Evolutionary conservation across 2,888 invertebrate species (phyloP), one percentile per base, ranked within the genome.

Genomic region (Epistrophe grossulariae): DNA sequence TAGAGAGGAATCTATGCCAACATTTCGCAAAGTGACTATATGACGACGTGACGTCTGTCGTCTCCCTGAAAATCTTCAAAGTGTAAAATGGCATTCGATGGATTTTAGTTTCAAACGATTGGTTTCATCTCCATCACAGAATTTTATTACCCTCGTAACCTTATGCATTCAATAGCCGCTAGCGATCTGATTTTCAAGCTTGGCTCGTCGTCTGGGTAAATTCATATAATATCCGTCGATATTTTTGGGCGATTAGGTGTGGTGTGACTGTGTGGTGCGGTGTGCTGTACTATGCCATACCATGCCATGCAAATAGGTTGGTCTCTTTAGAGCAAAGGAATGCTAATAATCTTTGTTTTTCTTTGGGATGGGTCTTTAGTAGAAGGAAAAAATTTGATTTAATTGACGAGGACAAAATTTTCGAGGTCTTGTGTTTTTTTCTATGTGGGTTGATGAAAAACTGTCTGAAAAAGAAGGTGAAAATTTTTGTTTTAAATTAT

Each of bases 121-220:
- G 78, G 70, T 70, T 74, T 70, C 79, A 79, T 87, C 83, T 74
- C 73, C 74, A 79, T 87, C 83, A 83, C 52, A 79, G 83, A 87
- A 87, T 79, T 87, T 87, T 87, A 87, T 87, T 87, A 83, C 71
- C 71, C 74, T 83, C 87, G 87, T 87, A 87, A 87, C 87, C 87
- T 82, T 83, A 87, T 87, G 83, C 76, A 83, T 87, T 66, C 71
- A 87, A 87, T 87, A 87, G 87, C 83, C 87, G 72, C 79, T 38
- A 79, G 87, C 87, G 87, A 87, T 87, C 83, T 87, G 87, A 87
- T 87, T 87, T 79, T 79, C 5, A 28, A 28, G 24, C 52, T 2
- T 24, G 8, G 15, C 3, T 31, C 10, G 50, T 9, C 35, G 35
- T 76, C 78, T 79, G 28, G 10, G 43, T 57, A 76, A 76, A 71